These are phyloP conservation scores for Boulengeromyrus knoepffleri DNA, from an alignment of 2,113 vertebrate genomes.

Conservation along the genomic window DNA sequence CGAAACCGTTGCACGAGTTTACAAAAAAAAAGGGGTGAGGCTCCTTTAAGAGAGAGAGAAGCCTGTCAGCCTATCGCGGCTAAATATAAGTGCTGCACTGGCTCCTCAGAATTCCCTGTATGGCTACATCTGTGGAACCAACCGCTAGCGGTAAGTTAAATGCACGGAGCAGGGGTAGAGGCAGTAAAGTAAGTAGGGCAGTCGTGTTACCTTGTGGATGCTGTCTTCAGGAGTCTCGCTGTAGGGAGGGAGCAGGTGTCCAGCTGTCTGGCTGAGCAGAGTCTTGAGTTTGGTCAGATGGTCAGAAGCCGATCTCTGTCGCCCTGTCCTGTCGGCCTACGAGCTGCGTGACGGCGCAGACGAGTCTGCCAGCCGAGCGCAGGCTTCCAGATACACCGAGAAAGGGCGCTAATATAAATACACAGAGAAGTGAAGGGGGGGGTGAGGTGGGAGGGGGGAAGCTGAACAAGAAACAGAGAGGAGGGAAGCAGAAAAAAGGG, in stretches of 20 bases:
- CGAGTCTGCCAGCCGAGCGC: slow-evolving; percentile 5
- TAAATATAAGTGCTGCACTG: slow-evolving; percentile 16
- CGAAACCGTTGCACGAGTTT: background rate
- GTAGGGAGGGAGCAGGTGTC: slow-evolving; percentile 30
- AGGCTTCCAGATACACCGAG: slow-evolving; percentile 6
- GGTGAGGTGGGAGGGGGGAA: slow-evolving; percentile 20
- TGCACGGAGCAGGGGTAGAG: background rate
- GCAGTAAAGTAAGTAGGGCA: slow-evolving; percentile 36
- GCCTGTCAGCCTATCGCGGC: background rate
- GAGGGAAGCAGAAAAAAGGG: slow-evolving; percentile 18
- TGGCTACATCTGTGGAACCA: slow-evolving; percentile 18
- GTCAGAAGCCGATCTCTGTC: slow-evolving; percentile 12
- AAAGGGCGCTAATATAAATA: slow-evolving; percentile 25
- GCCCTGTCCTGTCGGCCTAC: slow-evolving; percentile 5
- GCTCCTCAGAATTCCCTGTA: slow-evolving; percentile 20
- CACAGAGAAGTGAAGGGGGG: slow-evolving; percentile 21
- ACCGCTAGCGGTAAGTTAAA: slow-evolving; percentile 7
- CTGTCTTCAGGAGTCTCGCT: slow-evolving; percentile 24
- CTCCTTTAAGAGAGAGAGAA: slow-evolving; percentile 20
- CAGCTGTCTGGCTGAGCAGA: background rate
- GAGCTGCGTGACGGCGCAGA: background rate
- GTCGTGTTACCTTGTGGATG: slow-evolving; percentile 41
- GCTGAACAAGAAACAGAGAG: slow-evolving; percentile 28
- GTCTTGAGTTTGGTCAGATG: slow-evolving; percentile 13
- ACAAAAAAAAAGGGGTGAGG: background rate